Evolutionary conservation across 2,113 vertebrate species (phyloP), one percentile per base, ranked within the genome.

Genomic region (Cavia porcellus): DNA sequence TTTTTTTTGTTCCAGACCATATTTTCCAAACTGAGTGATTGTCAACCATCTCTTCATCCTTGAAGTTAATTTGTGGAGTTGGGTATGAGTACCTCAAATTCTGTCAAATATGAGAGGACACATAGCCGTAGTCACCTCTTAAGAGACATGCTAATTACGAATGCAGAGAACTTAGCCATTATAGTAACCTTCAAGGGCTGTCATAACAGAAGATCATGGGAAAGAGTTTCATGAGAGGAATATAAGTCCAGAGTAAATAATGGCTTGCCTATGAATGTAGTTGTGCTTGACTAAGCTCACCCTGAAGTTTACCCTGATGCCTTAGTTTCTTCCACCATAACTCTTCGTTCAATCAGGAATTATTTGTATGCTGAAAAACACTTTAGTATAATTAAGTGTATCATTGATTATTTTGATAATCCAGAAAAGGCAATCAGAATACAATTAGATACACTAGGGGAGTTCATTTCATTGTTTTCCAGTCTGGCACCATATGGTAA

Each of bases 381-480:
- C 3, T 91, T 28, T 28, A 82, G 47, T 42, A 32, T 10, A 86
- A 30, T 47, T 64, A 94, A 90, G 7, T 62, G 11, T 9, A 13
- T 17, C 93, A 83, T 77, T 86, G 22, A 70, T 57, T 79, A 89
- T 86, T 86, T 50, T 72, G 64, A 77, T 88, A 64, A 92, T 86
- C 45, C 17, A 90, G 32, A 38, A 89, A 94, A 94, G 28, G 28
- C 9, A 47, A 72, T 86, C 32, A 77, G 35, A 59, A 64, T 64
- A 88, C 9, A 94, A 52, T 95, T 88, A 95, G 66, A 93, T 91
- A 10, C n/a, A 50, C 57, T 15, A 19, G 62, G 15, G 24, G 75
- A 50, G 3, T 85, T 68, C 3, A 68, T 94, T 88, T 80, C 19
- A 91, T 64, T 96, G 45, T 77, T 86, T 90, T 94, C 89, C 59